Evolutionary conservation across 2,113 vertebrate species (phyloP).

Genomic region (Oncorhynchus tshawytscha): DNA sequence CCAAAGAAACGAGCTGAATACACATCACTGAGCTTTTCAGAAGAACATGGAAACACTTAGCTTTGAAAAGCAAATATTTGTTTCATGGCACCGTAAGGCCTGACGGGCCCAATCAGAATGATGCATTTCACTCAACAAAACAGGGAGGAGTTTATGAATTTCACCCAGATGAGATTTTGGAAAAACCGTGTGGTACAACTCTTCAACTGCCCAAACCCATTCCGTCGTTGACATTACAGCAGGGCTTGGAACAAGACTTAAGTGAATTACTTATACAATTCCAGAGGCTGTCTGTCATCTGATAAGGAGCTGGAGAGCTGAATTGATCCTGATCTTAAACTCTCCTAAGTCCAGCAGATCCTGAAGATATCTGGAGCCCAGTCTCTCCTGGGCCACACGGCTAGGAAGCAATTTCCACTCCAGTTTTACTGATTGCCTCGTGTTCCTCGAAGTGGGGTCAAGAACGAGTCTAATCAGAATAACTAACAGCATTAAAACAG

Average conservation of each 20-base stretch:
- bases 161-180: not conserved
- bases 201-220: not conserved
- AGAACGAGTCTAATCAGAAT: constrained; percentile 49
- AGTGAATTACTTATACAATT: constrained; percentile 26
- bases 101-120: constrained; percentile 28
- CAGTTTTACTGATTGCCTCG: constrained; percentile 68
- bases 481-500: constrained; percentile 57
- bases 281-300: constrained; percentile 62
- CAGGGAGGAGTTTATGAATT: not conserved
- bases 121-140: constrained; percentile 10
- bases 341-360: constrained; percentile 66
- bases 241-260: constrained; percentile 39
- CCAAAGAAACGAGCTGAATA: not conserved
- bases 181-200: constrained; percentile 16
- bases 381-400: constrained; percentile 43
- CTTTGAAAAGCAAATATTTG: not conserved
- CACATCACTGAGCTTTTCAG: not conserved
- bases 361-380: constrained; percentile 52
- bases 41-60: not conserved
- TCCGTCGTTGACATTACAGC: not conserved
- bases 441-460: constrained; percentile 42
- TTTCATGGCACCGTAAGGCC: not conserved
- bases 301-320: constrained; percentile 57
- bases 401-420: constrained; percentile 69
- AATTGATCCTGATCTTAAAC: constrained; percentile 66